Conservation (phyloP, 2,888 invertebrate species). For the Dryobotodes eremita region DNA sequence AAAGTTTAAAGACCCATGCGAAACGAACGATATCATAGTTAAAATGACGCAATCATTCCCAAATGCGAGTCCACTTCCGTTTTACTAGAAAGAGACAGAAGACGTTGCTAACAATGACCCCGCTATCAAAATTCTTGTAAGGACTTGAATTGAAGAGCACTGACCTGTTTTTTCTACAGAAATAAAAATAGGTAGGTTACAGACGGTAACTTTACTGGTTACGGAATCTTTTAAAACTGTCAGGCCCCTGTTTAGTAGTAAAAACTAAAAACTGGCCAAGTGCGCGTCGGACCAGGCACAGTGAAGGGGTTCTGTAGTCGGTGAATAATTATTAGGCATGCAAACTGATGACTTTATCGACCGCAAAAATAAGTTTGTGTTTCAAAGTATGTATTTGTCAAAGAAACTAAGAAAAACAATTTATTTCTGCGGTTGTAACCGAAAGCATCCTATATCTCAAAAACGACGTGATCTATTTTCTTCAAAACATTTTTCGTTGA, state of each 20-base stretch:
- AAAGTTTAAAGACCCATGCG: not conserved
- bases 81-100: slow-evolving; percentile 39
- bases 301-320: not conserved
- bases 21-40: slow-evolving; percentile 12
- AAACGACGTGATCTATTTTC: not conserved
- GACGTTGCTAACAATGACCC: slow-evolving; percentile 43
- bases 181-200: not conserved
- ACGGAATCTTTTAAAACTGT: not conserved
- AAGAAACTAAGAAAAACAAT: not conserved
- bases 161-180: slow-evolving; percentile 33
- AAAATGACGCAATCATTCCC: slow-evolving; percentile 47
- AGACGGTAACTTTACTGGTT: not conserved
- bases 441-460: not conserved
- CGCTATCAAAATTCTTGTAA: slow-evolving; percentile 41
- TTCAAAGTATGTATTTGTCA: not conserved
- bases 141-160: slow-evolving; percentile 35
- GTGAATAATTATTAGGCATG: not conserved
- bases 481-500: not conserved
- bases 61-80: slow-evolving; percentile 53
- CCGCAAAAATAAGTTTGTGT: no score
- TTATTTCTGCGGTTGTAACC: not conserved
- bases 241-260: not conserved
- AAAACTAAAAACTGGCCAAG: not conserved
- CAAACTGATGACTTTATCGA: not conserved
- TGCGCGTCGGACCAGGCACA: not conserved